phyloP scores from a whole-genome alignment of 2,113 vertebrate genomes.

The Paradoxurus hermaphroditus region DNA sequence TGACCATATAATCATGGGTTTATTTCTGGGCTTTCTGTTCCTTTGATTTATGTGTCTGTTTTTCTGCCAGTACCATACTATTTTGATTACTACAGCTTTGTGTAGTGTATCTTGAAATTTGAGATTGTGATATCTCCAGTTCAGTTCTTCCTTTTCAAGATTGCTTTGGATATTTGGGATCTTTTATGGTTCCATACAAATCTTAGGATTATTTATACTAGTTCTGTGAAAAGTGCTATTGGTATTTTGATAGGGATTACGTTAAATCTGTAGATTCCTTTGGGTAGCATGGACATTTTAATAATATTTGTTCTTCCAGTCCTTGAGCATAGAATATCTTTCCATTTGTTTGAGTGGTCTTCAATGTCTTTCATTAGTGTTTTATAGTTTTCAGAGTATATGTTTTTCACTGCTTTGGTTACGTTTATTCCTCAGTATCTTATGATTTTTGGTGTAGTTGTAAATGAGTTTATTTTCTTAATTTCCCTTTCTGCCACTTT shows the following conservation, averaged over 20 bases:
- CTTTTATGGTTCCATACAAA: neutral
- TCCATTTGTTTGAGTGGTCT: neutral
- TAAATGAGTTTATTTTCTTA: neutral
- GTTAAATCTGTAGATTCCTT: neutral
- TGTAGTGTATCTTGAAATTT: neutral
- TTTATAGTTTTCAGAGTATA: neutral
- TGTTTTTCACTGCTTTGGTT: neutral
- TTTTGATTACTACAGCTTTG: neutral
- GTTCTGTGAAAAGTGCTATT: neutral
- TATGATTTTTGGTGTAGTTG: neutral
- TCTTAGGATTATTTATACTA: neutral
- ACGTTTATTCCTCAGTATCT: neutral
- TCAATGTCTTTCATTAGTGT: neutral
- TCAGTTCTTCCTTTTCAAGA: neutral
- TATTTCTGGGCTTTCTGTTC: neutral
- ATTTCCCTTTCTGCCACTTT: neutral
- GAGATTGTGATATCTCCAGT: neutral
- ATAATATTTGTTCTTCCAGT: neutral
- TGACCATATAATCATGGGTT: neutral
- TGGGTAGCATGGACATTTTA: neutral
- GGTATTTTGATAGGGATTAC: neutral
- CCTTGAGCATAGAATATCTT: neutral
- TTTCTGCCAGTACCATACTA: neutral
- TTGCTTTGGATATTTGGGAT: neutral
- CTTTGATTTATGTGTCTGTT: neutral